These are phyloP conservation scores for Tachystola acroxantha DNA, from an alignment of 2,888 invertebrate genomes.

Conservation along the genomic window DNA sequence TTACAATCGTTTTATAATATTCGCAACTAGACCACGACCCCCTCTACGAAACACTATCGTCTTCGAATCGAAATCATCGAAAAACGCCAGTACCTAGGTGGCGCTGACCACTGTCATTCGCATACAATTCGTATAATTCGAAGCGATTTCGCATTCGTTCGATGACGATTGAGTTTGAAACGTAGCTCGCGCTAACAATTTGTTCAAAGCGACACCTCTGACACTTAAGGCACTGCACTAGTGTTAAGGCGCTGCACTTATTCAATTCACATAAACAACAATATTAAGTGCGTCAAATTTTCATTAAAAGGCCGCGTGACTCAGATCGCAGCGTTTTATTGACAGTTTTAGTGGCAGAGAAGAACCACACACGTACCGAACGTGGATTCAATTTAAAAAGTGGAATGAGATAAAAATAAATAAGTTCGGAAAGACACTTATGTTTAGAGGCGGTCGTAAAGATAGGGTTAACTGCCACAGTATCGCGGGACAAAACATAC, in stretches of 20 bases:
- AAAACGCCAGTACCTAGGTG: no score
- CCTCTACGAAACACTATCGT: no score
- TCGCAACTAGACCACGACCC: no score
- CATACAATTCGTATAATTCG: no score
- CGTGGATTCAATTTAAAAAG: conserved; percentile 75
- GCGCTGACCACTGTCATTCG: no score
- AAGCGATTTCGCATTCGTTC: no score
- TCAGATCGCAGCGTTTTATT: conserved; percentile 60
- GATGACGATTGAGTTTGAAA: no score
- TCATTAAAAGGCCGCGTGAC: conserved; percentile 63
- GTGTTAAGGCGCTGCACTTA: conserved; percentile 28
- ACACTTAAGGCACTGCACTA: not conserved
- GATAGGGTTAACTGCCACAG: conserved; percentile 76
- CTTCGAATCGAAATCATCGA: no score
- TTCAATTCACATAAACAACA: conserved; percentile 63
- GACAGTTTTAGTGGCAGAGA: conserved; percentile 66
- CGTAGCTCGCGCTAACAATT: no score
- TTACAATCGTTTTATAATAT: no score
- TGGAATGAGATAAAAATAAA: conserved; percentile 77
- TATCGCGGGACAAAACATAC: conserved; percentile 73
- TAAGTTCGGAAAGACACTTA: conserved; percentile 75
- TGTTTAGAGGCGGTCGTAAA: conserved; percentile 75
- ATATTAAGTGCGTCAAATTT: conserved; percentile 63
- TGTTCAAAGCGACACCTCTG: no score
- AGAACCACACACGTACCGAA: conserved; percentile 72